These are phyloP conservation scores for Poecilia latipinna DNA, from an alignment of 2,113 vertebrate genomes.

Conservation along the genomic window DNA sequence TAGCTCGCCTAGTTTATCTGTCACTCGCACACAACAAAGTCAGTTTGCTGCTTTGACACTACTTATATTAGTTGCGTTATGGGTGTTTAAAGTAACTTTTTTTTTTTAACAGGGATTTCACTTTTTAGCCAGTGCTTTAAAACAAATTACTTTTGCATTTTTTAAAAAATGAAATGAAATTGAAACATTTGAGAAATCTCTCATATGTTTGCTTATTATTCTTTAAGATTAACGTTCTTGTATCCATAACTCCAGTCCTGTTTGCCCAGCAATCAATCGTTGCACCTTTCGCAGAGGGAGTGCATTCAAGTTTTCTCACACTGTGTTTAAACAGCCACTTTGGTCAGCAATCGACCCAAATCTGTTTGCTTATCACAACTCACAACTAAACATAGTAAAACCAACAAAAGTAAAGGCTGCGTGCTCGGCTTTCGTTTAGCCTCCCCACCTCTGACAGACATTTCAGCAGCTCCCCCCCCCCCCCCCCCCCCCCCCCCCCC, in stretches of 20 bases:
- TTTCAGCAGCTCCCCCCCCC: neutral
- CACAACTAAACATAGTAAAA: neutral
- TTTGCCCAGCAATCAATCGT: neutral
- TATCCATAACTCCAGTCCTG: neutral
- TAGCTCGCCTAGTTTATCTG: constrained; percentile 15
- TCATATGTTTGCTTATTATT: neutral
- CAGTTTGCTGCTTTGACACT: too few species aligned
- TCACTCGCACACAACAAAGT: neutral
- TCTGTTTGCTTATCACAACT: neutral
- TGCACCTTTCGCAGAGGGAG: neutral
- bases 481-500: neutral
- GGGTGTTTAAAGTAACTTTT: neutral
- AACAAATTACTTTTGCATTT: neutral
- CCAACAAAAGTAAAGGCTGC: neutral
- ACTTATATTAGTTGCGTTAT: too few species aligned
- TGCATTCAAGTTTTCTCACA: neutral
- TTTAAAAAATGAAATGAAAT: neutral
- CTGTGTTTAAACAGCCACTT: neutral
- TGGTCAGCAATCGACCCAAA: neutral
- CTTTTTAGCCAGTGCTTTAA: neutral
- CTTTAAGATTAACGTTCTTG: neutral
- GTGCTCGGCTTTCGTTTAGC: neutral
- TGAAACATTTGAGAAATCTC: too few species aligned
- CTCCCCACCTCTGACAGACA: neutral
- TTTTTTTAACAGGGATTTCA: neutral